Evolutionary conservation across 2,113 vertebrate genomes (phyloP).

Genomic region (Arothron firmamentum): DNA sequence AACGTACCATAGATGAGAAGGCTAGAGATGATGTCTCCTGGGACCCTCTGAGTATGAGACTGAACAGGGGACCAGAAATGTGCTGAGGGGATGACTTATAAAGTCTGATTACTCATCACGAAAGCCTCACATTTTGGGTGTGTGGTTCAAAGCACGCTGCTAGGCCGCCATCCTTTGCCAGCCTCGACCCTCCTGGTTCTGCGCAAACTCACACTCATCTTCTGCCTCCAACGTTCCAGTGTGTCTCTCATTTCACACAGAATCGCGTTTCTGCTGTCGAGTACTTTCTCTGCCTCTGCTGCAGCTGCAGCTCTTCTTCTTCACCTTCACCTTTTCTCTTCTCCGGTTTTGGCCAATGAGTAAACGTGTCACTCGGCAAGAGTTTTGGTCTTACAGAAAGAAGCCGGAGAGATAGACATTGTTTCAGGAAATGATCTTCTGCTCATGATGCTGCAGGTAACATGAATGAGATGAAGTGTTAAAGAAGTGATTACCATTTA

Average conservation of each 20-base stretch:
- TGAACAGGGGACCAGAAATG: constrained; percentile 41
- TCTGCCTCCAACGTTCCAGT: constrained; percentile 28
- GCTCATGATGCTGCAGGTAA: too few species aligned
- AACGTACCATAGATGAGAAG: constrained; percentile 47
- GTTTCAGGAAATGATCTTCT: too few species aligned
- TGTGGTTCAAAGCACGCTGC: neutral
- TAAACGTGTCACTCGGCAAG: too few species aligned
- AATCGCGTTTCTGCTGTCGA: constrained; percentile 1
- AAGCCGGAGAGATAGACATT: too few species aligned
- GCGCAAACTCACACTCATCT: constrained; percentile 1
- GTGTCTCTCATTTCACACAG: constrained; percentile 32
- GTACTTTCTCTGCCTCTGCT: too few species aligned
- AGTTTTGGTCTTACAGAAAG: too few species aligned
- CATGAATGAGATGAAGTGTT: too few species aligned
- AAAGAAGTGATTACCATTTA: too few species aligned
- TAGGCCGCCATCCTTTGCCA: neutral
- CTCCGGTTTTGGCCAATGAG: neutral
- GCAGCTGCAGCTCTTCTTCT: neutral
- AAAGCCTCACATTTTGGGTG: constrained; percentile 3
- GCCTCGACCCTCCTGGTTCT: constrained; percentile 29
- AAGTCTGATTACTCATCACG: constrained; percentile 52
- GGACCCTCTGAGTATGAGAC: constrained; percentile 58
- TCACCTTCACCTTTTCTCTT: neutral
- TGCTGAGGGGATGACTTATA: constrained; percentile 39
- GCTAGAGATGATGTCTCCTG: constrained; percentile 14